Evolutionary conservation across 2,888 invertebrate species (phyloP).

Genomic region (Agrotis segetum): DNA sequence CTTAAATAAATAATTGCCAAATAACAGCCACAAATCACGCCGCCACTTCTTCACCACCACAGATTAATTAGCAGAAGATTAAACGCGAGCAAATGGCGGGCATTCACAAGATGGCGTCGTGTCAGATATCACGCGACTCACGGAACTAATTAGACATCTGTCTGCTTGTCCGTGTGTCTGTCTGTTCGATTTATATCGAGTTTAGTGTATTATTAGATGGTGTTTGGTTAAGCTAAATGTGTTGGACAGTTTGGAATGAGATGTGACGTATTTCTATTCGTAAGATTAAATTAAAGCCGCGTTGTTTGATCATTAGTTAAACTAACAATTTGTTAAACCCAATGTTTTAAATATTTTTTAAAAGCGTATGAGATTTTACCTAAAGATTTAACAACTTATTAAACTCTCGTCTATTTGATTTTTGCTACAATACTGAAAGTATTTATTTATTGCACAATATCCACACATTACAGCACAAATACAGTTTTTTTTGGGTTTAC

Average conservation of each 20-base stretch:
- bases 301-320: no score
- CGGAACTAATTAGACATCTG: constrained; percentile 66
- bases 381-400: no score
- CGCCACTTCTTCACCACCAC: constrained; percentile 37
- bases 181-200: constrained; percentile 38
- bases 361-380: no score
- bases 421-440: no score
- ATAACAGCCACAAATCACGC: constrained; percentile 42
- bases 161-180: constrained; percentile 52
- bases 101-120: constrained; percentile 50
- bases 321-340: no score
- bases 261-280: constrained; percentile 26
- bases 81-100: constrained; percentile 52
- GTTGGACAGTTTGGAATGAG: constrained; percentile 39
- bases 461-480: no score
- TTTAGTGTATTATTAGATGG: constrained; percentile 54
- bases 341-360: no score
- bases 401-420: no score
- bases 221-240: constrained; percentile 37
- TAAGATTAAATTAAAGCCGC: constrained; percentile 18
- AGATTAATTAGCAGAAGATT: constrained; percentile 62
- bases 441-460: no score
- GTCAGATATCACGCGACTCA: constrained; percentile 62
- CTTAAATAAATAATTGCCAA: constrained; percentile 35
- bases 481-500: no score